Conservation (phyloP, 1,140 invertebrate genomes). For the Chelonus insularis region DNA sequence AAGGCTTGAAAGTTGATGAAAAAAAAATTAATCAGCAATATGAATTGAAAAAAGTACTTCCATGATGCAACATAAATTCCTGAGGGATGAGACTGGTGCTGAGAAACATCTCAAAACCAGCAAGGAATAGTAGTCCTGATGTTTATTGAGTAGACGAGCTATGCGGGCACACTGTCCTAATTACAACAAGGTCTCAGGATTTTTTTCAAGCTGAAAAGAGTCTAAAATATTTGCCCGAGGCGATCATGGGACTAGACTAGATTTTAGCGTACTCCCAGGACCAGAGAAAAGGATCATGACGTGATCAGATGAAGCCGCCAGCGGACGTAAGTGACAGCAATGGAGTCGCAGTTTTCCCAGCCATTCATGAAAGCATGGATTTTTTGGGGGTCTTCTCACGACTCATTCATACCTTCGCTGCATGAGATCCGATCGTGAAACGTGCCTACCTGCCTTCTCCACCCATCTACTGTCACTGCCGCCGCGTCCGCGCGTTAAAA, state of each 20-base stretch:
- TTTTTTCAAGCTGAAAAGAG: slow-evolving; percentile 42
- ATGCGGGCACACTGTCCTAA: slow-evolving; percentile 61
- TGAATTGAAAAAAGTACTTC: too few species aligned
- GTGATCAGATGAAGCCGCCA: not conserved
- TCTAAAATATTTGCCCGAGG: slow-evolving; percentile 55
- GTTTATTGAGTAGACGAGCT: too few species aligned
- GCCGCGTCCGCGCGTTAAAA: slow-evolving; percentile 1
- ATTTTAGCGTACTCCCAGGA: slow-evolving; percentile 36
- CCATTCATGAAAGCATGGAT: slow-evolving; percentile 44
- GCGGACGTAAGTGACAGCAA: slow-evolving; percentile 23
- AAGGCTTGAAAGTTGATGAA: too few species aligned
- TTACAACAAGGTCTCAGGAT: slow-evolving; percentile 50
- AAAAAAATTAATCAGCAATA: too few species aligned
- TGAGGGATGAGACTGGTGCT: too few species aligned
- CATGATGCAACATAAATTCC: too few species aligned
- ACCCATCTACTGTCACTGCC: not conserved
- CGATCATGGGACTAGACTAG: not conserved
- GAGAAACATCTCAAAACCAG: too few species aligned
- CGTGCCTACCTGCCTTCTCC: slow-evolving; percentile 21
- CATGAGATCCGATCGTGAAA: slow-evolving; percentile 44
- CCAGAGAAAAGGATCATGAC: slow-evolving; percentile 14
- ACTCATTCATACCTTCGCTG: slow-evolving; percentile 50
- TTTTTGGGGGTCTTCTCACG: slow-evolving; percentile 41
- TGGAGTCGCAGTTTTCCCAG: slow-evolving; percentile 44
- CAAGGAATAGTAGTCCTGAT: too few species aligned